phyloP scores from a whole-genome alignment of 2,797 vertebrate species.

The Choloepus didactylus region DNA sequence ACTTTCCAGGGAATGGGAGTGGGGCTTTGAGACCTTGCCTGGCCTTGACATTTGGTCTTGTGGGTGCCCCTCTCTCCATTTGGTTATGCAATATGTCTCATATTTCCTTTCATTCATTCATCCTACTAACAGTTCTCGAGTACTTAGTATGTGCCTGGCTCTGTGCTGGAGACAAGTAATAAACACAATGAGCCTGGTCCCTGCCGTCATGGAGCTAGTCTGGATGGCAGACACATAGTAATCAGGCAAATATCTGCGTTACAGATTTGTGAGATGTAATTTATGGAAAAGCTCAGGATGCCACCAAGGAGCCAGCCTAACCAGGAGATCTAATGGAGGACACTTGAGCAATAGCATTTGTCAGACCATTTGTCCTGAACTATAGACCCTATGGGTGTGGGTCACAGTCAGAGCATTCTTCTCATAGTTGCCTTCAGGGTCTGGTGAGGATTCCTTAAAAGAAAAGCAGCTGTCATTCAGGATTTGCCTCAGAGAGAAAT shows the following conservation, averaged over 20 bases:
- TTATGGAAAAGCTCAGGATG: background rate
- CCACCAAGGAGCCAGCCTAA: background rate
- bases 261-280: background rate
- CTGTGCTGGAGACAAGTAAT: background rate
- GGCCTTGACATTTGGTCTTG: background rate
- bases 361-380: conserved; percentile 45
- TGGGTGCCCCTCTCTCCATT: background rate
- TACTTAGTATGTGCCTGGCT: background rate
- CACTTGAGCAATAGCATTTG: conserved; percentile 55
- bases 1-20: background rate
- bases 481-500: conserved; percentile 20
- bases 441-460: conserved; percentile 27
- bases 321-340: background rate
- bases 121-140: background rate
- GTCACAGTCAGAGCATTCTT: background rate
- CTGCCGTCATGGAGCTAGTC: background rate
- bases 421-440: conserved; percentile 12
- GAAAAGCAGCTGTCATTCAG: conserved; percentile 53
- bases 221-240: background rate
- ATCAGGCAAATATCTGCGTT: background rate
- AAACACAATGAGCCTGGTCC: background rate
- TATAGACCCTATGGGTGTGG: background rate
- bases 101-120: background rate
- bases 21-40: background rate
- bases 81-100: background rate